Base-by-base conservation (phyloP, 2,888 invertebrate genomes). In the Chalcis sispes region DNA sequence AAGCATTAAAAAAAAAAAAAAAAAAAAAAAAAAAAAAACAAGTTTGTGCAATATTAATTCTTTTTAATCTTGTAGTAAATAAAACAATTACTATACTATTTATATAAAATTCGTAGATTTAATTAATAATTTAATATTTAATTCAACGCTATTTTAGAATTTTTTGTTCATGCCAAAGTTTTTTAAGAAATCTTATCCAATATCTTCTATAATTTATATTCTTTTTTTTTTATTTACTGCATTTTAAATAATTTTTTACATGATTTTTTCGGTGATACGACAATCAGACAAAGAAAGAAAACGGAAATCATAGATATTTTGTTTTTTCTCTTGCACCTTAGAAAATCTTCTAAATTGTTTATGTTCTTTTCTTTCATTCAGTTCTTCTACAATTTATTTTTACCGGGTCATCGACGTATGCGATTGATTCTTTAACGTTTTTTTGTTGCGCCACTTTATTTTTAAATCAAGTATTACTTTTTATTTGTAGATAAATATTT, bases 251-350 rank as follows among this genome's bases (percentile, higher is more conserved):
- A 50, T 36, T 23, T 40, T 32, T 18, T 58, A 40, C 18, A 54
- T 65, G 64, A 29, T 65, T 58, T 64, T 56, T 72, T n/a, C n/a
- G 48, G 48, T 36, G 15, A 32, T 56, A 25, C 48, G 29, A 20
- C 32, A 25, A 13, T 46, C 64, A 54, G 56, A 54, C 36, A 36
- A 36, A 10, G 10, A 36, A 50, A 20, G 27, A 23, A 13, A 1
- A 61, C 25, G 18, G n/a, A 32, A 25, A 59, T 36, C 32, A n/a
- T n/a, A 25, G 7, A 46, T 64, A 29, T 64, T 72, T 72, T 72
- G 72, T 56, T 25, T 48, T 42, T n/a, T 58, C 50, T 15, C 36
- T 36, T 4, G 48, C 46, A 65, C 65, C 65, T 65, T 10, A 54
- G 36, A 64, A 56, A 56, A n/a, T 29, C 18, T 48, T 65, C 27